Evolutionary conservation across 1,140 invertebrate species (phyloP).

Genomic region (Drosophila fuyamai): DNA sequence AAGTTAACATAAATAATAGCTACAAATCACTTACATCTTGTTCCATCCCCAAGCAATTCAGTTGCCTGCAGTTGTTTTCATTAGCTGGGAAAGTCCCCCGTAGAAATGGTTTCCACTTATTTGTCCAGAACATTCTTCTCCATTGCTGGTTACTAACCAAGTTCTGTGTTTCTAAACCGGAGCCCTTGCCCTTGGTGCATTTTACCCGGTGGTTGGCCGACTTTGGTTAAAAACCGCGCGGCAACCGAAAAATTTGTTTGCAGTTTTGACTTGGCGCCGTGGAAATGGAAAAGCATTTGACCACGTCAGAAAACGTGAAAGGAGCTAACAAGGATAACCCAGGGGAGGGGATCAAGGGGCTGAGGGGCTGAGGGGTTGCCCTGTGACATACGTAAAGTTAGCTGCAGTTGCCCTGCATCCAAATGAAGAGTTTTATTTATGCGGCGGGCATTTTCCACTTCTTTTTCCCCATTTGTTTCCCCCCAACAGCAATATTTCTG

Average conservation of each 20-base stretch:
- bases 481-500: background rate
- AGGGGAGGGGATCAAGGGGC: background rate
- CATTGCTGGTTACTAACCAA: background rate
- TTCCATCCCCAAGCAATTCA: too few relatives aligned
- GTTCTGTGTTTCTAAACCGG: background rate
- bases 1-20: too few relatives aligned
- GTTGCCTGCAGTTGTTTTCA: too few relatives aligned
- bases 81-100: background rate
- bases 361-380: background rate
- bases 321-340: slow-evolving; percentile 7
- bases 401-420: slow-evolving; percentile 61
- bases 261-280: slow-evolving; percentile 49
- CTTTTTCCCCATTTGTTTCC: slow-evolving; percentile 1
- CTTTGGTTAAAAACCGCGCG: slow-evolving; percentile 34
- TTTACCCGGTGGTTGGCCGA: slow-evolving; percentile 6
- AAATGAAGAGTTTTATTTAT: slow-evolving; percentile 68
- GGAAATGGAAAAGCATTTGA: slow-evolving; percentile 67
- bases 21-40: too few relatives aligned
- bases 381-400: slow-evolving; percentile 46
- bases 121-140: background rate
- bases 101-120: background rate
- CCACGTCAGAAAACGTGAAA: slow-evolving; percentile 55
- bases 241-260: slow-evolving; percentile 58
- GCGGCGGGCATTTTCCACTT: slow-evolving; percentile 27
- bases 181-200: background rate